These are phyloP conservation scores for Orius laevigatus DNA, from an alignment of 1,140 invertebrate genomes.

Conservation along the genomic window DNA sequence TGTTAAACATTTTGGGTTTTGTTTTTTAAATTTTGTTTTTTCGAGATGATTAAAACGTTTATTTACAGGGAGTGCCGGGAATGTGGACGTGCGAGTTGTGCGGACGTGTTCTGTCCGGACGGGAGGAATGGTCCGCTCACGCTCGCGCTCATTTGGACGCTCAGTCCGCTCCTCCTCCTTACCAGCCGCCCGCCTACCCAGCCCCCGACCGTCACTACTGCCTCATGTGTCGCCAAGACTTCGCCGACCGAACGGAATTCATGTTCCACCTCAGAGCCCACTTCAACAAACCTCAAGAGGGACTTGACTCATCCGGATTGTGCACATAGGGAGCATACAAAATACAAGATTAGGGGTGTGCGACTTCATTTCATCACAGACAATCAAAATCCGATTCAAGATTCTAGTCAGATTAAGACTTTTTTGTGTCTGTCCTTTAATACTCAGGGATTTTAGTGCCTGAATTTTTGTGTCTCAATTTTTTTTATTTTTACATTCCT, in stretches of 20 bases:
- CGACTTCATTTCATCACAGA: neutral
- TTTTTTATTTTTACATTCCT: no score
- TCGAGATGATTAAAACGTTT: neutral
- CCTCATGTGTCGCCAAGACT: slow-evolving; percentile 45
- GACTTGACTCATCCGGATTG: slow-evolving; percentile 5
- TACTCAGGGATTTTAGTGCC: no score
- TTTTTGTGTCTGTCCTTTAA: no score
- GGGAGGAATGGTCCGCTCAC: slow-evolving; percentile 58
- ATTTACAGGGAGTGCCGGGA: slow-evolving; percentile 16
- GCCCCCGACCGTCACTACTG: slow-evolving; percentile 31
- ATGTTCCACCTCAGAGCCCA: slow-evolving; percentile 51
- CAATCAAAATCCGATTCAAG: neutral
- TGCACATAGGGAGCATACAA: slow-evolving; percentile 7
- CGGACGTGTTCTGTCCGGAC: slow-evolving; percentile 43
- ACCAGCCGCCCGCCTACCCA: slow-evolving; percentile 16
- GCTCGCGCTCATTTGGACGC: slow-evolving; percentile 45
- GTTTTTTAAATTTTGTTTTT: neutral
- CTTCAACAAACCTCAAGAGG: slow-evolving; percentile 25
- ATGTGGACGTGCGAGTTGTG: slow-evolving; percentile 56
- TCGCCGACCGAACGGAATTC: slow-evolving; percentile 46
- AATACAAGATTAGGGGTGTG: neutral
- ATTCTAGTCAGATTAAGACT: neutral
- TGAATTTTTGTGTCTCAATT: no score
- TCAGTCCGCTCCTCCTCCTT: slow-evolving; percentile 25
- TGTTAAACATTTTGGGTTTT: neutral